Conservation (phyloP, 2,797 vertebrate species). For the Apogon talboti region DNA sequence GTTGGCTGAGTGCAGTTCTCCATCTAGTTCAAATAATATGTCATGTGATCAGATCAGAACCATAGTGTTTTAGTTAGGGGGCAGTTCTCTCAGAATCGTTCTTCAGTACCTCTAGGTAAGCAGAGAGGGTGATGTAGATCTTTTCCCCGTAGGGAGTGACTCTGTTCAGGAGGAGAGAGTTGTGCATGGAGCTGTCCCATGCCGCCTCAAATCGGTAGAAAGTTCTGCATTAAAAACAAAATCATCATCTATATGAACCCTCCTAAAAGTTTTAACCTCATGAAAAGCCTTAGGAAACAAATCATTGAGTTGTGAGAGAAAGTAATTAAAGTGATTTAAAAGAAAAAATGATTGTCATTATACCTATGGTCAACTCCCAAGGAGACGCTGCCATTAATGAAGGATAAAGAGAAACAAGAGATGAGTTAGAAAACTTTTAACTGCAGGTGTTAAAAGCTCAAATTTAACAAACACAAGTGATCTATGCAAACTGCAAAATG, state of each 20-base stretch:
- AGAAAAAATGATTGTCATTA: conserved; percentile 66
- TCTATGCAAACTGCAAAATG: conserved; percentile 85
- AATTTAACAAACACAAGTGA: conserved; percentile 61
- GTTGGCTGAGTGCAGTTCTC: conserved; percentile 97
- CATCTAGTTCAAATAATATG: conserved; percentile 84
- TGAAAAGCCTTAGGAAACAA: conserved; percentile 3
- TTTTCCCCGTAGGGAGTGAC: conserved; percentile 98
- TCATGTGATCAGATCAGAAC: conserved; percentile 7
- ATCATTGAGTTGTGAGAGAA: conserved; percentile 25
- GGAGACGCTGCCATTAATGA: conserved; percentile 86
- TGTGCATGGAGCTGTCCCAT: conserved; percentile 99
- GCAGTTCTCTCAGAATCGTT: background rate
- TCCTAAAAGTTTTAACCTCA: background rate
- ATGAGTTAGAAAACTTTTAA: conserved; percentile 64
- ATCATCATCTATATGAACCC: background rate
- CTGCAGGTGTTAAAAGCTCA: conserved; percentile 50
- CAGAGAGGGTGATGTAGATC: conserved; percentile 98
- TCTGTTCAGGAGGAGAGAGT: conserved; percentile 95
- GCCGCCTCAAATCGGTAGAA: conserved; percentile 97
- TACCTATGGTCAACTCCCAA: conserved; percentile 96
- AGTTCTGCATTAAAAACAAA: conserved; percentile 84
- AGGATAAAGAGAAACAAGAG: conserved; percentile 78
- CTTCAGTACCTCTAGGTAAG: conserved; percentile 92
- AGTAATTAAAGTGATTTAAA: conserved; percentile 5
- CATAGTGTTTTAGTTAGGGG: background rate